Evolutionary conservation across 1,140 invertebrate species (phyloP).

Genomic region (Ganaspis sp.): DNA sequence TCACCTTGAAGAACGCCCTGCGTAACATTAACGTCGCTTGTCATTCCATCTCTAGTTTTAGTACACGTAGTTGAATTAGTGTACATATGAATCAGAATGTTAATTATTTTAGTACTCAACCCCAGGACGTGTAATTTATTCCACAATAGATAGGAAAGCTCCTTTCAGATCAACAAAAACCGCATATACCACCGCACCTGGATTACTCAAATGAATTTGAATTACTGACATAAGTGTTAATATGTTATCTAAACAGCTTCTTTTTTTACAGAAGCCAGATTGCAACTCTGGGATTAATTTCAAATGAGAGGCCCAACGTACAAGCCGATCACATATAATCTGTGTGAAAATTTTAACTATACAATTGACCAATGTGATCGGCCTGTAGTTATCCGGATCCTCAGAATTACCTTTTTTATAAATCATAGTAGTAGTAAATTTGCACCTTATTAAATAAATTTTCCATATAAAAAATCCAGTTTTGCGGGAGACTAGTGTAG

Average conservation of each 20-base stretch:
- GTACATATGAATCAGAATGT: no score
- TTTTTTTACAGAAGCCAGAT: constrained; percentile 33
- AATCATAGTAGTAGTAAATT: not conserved
- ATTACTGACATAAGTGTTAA: not conserved
- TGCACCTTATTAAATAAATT: not conserved
- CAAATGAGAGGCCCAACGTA: not conserved
- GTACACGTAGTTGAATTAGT: no score
- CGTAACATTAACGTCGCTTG: no score
- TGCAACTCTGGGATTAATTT: not conserved
- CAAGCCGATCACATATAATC: not conserved
- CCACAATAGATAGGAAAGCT: not conserved
- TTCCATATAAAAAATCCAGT: not conserved
- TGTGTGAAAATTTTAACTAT: not conserved
- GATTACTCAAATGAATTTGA: not conserved
- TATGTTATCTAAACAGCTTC: not conserved
- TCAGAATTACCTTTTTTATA: not conserved
- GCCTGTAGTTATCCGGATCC: not conserved
- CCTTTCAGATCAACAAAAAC: not conserved
- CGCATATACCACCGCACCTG: not conserved
- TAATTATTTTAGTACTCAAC: not conserved
- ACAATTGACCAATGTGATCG: no score
- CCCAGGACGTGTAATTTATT: not conserved
- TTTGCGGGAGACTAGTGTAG: not conserved
- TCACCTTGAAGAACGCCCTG: no score
- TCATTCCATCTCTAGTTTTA: no score